Evolutionary conservation across 1,140 invertebrate genomes (phyloP).

Genomic region (Mesaphorura yosii): DNA sequence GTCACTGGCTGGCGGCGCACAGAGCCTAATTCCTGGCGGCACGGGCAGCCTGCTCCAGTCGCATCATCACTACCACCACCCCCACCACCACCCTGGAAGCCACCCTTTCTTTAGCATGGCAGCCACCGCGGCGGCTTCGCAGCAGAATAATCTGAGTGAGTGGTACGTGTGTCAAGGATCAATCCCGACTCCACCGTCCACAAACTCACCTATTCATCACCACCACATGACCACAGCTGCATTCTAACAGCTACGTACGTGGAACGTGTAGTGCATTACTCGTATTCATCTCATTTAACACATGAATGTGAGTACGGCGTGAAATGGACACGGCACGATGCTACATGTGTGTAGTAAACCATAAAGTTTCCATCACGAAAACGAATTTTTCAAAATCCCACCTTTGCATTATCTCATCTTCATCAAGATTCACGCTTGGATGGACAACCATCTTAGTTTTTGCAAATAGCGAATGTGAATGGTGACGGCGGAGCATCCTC

Average conservation of each 20-base stretch:
- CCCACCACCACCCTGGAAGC: conserved; percentile 21
- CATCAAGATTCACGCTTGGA: not conserved
- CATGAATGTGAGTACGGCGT: no score
- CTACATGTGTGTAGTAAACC: no score
- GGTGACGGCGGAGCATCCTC: no score
- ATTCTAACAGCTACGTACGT: conserved; percentile 12
- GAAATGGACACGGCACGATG: no score
- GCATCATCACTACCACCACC: conserved; percentile 24
- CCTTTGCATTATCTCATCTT: no score
- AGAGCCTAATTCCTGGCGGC: conserved; percentile 17
- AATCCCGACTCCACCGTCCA: conserved; percentile 30
- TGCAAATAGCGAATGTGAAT: no score
- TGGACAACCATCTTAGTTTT: no score
- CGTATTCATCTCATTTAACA: not conserved
- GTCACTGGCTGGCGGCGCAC: conserved; percentile 11
- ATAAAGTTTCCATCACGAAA: no score
- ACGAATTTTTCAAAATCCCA: no score
- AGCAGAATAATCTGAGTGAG: conserved; percentile 30
- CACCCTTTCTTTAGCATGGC: conserved; percentile 29
- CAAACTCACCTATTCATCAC: conserved; percentile 31
- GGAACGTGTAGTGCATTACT: not conserved
- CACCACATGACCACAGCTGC: conserved; percentile 32
- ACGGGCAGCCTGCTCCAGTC: conserved; percentile 19
- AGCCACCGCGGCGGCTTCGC: conserved; percentile 22
- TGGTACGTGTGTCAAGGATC: conserved; percentile 31